A percentile compares a stretch with the other conserved stretches of the same genome.
These are phyloP conservation scores for Eupsilia transversa DNA, from an alignment of 2,888 invertebrate genomes.

Conservation along the genomic window DNA sequence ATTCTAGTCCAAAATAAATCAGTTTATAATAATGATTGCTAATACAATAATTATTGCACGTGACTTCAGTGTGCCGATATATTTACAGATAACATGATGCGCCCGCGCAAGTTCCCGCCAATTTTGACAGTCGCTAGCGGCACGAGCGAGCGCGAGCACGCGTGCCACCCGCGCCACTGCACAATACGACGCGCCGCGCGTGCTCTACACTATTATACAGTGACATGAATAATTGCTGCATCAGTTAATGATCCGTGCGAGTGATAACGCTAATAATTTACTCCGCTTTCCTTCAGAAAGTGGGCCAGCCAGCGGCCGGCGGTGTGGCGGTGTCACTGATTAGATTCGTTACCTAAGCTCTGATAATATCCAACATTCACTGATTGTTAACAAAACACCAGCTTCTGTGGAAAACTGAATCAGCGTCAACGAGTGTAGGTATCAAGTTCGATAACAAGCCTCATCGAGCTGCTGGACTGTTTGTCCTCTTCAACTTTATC, in stretches of 20 bases:
- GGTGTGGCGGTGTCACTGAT: constrained; percentile 59
- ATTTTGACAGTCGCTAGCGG: constrained; percentile 76
- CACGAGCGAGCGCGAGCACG: constrained; percentile 69
- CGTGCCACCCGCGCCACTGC: constrained; percentile 38
- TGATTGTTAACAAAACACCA: constrained; percentile 11
- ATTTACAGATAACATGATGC: constrained; percentile 35
- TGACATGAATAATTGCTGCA: constrained; percentile 67
- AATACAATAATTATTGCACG: constrained; percentile 11
- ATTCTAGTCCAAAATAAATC: constrained; percentile 4
- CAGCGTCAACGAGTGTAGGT: constrained; percentile 4
- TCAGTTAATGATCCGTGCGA: constrained; percentile 72
- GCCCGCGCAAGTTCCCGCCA: constrained; percentile 74
- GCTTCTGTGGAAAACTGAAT: constrained; percentile 27
- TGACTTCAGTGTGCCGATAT: constrained; percentile 1
- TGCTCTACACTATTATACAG: constrained; percentile 22
- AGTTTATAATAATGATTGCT: not conserved
- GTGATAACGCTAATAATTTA: constrained; percentile 73
- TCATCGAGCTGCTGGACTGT: not conserved
- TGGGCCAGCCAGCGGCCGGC: constrained; percentile 65
- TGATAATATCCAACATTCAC: constrained; percentile 9
- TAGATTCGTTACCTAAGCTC: constrained; percentile 63
- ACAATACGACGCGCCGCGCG: constrained; percentile 25
- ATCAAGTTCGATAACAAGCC: not conserved
- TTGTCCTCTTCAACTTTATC: not conserved
- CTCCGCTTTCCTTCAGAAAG: constrained; percentile 65